Evolutionary conservation across 2,113 vertebrate species (phyloP), one percentile per base, ranked within the genome.

Genomic region (Pionites leucogaster): DNA sequence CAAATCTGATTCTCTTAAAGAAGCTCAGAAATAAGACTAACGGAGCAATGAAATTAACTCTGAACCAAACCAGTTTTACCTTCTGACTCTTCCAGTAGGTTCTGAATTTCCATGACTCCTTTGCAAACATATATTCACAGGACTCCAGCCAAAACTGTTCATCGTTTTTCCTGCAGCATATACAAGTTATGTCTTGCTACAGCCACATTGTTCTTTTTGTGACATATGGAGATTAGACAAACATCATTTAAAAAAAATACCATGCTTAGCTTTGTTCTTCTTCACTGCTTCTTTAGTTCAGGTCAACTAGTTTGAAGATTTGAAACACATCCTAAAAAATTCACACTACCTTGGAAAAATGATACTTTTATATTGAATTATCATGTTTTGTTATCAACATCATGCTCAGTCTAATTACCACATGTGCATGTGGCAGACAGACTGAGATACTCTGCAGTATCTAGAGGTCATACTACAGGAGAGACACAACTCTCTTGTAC

Each of bases 21-120:
- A 90, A 55, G 23, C 53, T 80, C n/a, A 75, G 64, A 88, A 94
- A n/a, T 75, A 86, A 91, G 78, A 94, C 71, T 88, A 96, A 96
- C 59, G 33, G 35, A 92, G 59, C 85, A 80, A 86, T 35, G n/a
- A 95, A 75, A 87, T 84, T 82, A 92, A 85, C 55, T 88, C 77
- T 63, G n/a, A 47, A 69, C 37, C 82, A 93, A 90, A 88, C 18
- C 44, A 78, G 25, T 20, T 77, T 72, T 94, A 44, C 81, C 63
- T 82, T 65, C 47, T 68, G 68, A 63, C 13, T 86, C 37, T 72
- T 92, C 37, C 35, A 81, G 74, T 28, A 65, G 29, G 69, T 91
- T 87, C 80, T 87, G 74, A 91, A 87, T 93, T 83, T 87, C 53
- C 0, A 0, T 25, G 9, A 44, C 23, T 83, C 31, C 17, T 91